Evolutionary conservation across 2,888 invertebrate genomes (phyloP).

Genomic region (Dryomyza anilis): DNA sequence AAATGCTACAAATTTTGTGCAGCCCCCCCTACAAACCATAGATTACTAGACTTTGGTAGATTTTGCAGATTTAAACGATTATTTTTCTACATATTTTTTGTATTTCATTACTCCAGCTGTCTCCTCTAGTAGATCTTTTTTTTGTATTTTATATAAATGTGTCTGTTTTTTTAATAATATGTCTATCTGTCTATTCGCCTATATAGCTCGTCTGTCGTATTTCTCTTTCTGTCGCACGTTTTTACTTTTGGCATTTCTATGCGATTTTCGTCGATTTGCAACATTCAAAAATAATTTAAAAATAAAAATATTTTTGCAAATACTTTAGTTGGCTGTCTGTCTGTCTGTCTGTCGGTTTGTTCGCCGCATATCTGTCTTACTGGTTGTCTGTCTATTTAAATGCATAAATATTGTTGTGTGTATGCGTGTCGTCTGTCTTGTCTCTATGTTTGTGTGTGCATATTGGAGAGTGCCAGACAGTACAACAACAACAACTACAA

Average conservation of each 20-base stretch:
- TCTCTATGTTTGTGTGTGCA: conserved; percentile 26
- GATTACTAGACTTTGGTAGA: no score
- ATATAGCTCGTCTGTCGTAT: conserved; percentile 4
- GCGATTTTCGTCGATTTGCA: background rate
- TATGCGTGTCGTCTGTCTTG: background rate
- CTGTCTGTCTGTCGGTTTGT: background rate
- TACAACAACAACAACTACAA: conserved; percentile 19
- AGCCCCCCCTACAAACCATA: no score
- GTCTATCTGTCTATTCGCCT: background rate
- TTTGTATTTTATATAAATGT: no score
- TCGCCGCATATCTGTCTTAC: background rate
- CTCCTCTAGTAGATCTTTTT: no score
- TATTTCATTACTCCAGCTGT: no score
- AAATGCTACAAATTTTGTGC: no score
- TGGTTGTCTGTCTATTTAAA: background rate
- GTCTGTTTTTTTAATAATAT: background rate
- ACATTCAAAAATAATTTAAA: background rate
- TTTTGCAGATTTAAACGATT: no score
- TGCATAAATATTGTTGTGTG: background rate
- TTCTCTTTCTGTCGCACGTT: background rate
- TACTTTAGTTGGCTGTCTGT: background rate
- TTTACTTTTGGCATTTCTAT: background rate
- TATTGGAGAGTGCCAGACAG: conserved; percentile 29
- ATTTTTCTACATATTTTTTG: background rate
- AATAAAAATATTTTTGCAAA: background rate